Base-by-base conservation (phyloP, 2,797 vertebrate genomes). In the Epinephelus coioides region DNA sequence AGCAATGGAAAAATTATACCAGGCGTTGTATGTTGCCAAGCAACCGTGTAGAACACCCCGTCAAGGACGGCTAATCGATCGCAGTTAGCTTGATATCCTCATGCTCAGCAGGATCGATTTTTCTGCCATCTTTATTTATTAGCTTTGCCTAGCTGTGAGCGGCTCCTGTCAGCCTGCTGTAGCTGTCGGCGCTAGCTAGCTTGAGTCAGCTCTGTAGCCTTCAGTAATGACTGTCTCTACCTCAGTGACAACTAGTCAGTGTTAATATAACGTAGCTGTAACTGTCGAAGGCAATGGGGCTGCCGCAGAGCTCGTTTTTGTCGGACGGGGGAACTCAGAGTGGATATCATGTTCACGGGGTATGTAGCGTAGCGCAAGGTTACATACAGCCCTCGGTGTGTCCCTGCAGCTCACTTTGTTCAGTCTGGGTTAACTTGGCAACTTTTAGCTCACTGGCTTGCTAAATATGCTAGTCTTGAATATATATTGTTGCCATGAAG, bases 271-370 rank as follows among this genome's bases (percentile, higher is more conserved):
- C 49, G n/a, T 7, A 46, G 21, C 27, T 15, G 8, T 18, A 21
- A 19, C 55, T 3, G 40, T 10, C 30, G 25, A n/a, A 63, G 54
- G 30, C 67, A 0, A 98, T 97, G 97, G 97, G 97, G 34, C 81
- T 97, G 47, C 85, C 95, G 4, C 95, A 96, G 70, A 97, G 97
- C 91, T 92, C 96, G 43, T 96, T 97, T 86, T 55, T 94, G 21
- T 93, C 96, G 12, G 94, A 95, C 57, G 96, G 96, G 2, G 96
- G 97, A 51, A 87, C 88, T 38, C 88, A 89, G 9, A 96, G 97
- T 73, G 97, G 98, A 23, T 98, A 97, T 83, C 97, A 98, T 19
- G 95, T 98, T 11, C 96, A 98, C 27, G 97, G 97, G 96, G 98
- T 98, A 95, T 86, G 91, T 91, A 54, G 59, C 19, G 18, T 4